Base-by-base conservation (phyloP, 2,113 vertebrate species). In the Micromys minutus region DNA sequence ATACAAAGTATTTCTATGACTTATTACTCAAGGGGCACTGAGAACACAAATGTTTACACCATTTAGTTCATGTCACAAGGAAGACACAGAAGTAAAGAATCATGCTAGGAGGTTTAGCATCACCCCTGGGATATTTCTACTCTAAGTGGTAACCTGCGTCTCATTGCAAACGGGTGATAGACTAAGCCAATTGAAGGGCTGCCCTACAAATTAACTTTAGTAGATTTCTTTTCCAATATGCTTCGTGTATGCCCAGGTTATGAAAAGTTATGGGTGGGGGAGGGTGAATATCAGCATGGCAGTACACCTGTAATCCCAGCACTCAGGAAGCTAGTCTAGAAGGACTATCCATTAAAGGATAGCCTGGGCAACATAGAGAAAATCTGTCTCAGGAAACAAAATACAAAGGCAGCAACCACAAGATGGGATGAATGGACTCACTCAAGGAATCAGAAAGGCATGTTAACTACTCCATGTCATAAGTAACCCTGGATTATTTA, bases 191-290 rank as follows among this genome's bases (percentile, higher is more conserved):
- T 16, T 36, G 9, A 29, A 88, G 11, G 36, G 52, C 45, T 12
- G 21, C 26, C 57, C 50, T 90, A 85, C 19, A 95, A 59, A 94
- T 39, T 67, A 91, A 89, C 10, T 57, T 89, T 29, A 81, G 34
- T 87, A 81, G 39, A 31, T 83, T 87, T 97, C 90, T 29, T 96
- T 94, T 22, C 21, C 31, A 59, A 5, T 88, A 36, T 3, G n/a
- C 72, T 69, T 77, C 12, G 36, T 57, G 39, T 50, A 36, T 57
- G 5, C 45, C 19, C 42, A 87, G 61, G 26, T 42, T 10, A 16
- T 75, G 24, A 19, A 94, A 92, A 90, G 7, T 7, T 34, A 17
- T 16, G 69, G 75, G 42, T 10, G 29, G 26, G 6, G 16, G 36
- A 29, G 26, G 17, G 31, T 61, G 61, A 45, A 29, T 42, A 42